These are phyloP conservation scores for Thomomys bottae DNA, from an alignment of 2,113 vertebrate genomes.

Conservation along the genomic window DNA sequence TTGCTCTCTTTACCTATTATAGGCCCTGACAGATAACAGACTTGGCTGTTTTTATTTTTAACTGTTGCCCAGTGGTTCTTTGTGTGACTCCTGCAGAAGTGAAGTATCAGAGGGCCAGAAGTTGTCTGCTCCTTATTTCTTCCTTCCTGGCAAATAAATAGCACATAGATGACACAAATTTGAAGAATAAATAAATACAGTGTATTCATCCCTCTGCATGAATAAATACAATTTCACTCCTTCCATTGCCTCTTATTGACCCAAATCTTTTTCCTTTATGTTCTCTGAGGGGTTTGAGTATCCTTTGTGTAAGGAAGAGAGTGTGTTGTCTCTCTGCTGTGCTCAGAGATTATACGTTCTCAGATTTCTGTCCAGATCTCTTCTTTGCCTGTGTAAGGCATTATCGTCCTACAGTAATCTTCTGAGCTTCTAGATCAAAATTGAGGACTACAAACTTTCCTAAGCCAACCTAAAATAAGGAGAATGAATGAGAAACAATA, in stretches of 20 bases:
- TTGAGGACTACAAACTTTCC: background rate
- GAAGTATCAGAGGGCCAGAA: background rate
- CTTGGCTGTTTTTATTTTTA: background rate
- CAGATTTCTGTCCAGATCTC: background rate
- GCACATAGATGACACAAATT: background rate
- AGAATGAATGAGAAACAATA: background rate
- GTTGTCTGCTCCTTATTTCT: background rate
- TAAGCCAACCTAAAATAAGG: slow-evolving; percentile 24
- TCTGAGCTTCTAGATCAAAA: background rate
- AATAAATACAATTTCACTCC: background rate
- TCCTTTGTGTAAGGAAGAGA: background rate
- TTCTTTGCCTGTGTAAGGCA: background rate
- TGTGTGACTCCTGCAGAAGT: background rate
- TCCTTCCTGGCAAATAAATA: background rate
- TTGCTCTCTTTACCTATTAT: background rate
- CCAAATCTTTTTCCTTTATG: background rate
- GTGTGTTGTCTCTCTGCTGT: background rate
- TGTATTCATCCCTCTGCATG: background rate
- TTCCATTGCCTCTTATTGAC: background rate
- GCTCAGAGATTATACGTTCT: background rate
- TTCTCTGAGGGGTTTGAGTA: background rate
- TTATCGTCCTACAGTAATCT: background rate
- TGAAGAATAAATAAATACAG: background rate
- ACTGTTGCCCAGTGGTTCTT: background rate
- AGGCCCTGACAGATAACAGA: background rate